Percentiles rank a stretch among this genome's conserved stretches.
These are phyloP conservation scores for Callorhinus ursinus DNA, from an alignment of 2,113 vertebrate species.

Conservation along the genomic window DNA sequence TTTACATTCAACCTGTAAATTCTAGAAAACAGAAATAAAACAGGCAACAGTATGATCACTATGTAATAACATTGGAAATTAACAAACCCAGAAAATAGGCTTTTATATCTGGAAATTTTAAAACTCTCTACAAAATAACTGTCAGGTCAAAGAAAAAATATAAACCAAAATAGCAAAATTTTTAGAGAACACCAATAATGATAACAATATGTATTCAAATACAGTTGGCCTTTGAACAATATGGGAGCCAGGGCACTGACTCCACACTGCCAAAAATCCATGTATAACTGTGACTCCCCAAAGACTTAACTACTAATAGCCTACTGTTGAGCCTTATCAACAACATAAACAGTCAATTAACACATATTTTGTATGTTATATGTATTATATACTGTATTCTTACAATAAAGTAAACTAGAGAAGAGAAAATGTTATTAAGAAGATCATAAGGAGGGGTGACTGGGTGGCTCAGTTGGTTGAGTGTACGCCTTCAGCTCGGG, in stretches of 20 bases:
- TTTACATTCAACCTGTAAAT: background rate
- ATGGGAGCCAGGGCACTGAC: background rate
- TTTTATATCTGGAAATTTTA: background rate
- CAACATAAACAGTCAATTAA: background rate
- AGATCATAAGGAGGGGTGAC: background rate
- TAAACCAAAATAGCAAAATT: constrained; percentile 16
- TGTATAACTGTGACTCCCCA: background rate
- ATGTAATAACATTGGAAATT: background rate
- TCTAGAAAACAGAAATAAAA: constrained; percentile 45
- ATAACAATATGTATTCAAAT: background rate
- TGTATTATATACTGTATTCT: background rate
- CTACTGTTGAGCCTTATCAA: background rate
- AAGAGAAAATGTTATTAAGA: background rate
- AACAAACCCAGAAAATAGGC: background rate
- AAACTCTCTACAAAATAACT: background rate
- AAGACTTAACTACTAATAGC: background rate
- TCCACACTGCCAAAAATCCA: background rate
- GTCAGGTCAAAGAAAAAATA: background rate
- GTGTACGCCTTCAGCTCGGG: background rate
- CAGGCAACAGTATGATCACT: background rate
- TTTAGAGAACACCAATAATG: background rate
- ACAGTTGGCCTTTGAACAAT: background rate
- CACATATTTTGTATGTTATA: background rate
- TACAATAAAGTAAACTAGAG: background rate
- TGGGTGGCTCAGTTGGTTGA: background rate